These are phyloP conservation scores for Pygoscelis antarcticus DNA, from an alignment of 2,113 vertebrate genomes.

Conservation along the genomic window DNA sequence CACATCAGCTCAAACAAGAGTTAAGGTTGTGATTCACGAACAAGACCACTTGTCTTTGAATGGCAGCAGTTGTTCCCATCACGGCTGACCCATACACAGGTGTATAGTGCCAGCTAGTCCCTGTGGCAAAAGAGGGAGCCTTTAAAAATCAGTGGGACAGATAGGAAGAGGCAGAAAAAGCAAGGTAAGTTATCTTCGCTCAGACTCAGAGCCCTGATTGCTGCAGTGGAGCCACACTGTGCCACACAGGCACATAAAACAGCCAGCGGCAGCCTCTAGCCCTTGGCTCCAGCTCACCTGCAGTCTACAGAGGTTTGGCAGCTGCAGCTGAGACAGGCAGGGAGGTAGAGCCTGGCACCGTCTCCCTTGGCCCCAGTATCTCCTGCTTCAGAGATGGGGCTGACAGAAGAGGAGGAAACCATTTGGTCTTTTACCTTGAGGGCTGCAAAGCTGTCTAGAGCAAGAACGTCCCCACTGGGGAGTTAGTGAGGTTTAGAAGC, in stretches of 20 bases:
- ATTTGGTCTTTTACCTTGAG: rapidly evolving
- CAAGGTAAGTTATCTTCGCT: neutral
- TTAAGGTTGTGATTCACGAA: rapidly evolving
- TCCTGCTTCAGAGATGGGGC: neutral
- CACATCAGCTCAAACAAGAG: neutral
- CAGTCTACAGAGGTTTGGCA: rapidly evolving
- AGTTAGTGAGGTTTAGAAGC: neutral
- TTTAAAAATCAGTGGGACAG: neutral
- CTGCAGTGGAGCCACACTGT: neutral
- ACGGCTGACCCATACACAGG: neutral
- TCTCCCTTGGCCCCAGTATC: rapidly evolving
- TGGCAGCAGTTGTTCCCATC: neutral
- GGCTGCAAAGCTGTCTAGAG: neutral
- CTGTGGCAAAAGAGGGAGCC: neutral
- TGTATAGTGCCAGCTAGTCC: neutral
- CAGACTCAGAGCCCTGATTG: neutral
- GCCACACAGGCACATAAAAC: rapidly evolving
- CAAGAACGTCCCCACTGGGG: rapidly evolving
- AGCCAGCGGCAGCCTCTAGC: neutral
- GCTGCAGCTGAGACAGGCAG: neutral
- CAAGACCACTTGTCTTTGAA: neutral
- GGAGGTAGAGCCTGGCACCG: neutral
- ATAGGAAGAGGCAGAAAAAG: neutral
- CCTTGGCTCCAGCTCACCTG: neutral
- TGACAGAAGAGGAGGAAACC: neutral